Percentiles rank a stretch among this genome's conserved stretches.
These are phyloP conservation scores for Harmothoe impar DNA, from an alignment of 2,888 invertebrate genomes.

Conservation along the genomic window DNA sequence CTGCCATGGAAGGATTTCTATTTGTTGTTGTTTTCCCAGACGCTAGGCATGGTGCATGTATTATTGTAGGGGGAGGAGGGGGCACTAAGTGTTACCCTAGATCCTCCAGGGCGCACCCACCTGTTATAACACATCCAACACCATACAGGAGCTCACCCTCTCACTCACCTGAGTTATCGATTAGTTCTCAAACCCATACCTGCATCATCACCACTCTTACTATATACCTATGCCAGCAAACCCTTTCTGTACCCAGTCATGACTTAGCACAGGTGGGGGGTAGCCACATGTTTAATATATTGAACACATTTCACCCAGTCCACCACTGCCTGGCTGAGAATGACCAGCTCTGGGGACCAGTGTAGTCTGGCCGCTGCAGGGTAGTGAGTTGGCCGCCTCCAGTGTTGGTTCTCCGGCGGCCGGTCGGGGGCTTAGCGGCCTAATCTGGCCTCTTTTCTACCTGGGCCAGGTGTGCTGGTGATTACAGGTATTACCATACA, in stretches of 20 bases:
- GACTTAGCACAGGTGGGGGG: background rate
- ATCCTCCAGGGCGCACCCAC: background rate
- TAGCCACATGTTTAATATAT: background rate
- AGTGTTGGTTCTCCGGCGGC: background rate
- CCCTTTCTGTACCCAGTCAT: background rate
- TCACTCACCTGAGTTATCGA: conserved; percentile 48
- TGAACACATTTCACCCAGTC: background rate
- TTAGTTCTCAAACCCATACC: conserved; percentile 28
- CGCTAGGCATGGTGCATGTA: too few relatives aligned
- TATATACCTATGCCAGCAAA: background rate
- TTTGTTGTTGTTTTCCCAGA: too few relatives aligned
- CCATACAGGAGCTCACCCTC: background rate
- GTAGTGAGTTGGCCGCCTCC: background rate
- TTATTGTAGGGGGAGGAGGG: too few relatives aligned
- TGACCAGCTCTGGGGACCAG: too few relatives aligned
- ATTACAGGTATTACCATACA: conserved; percentile 24
- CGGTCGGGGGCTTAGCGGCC: background rate
- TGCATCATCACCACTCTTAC: background rate
- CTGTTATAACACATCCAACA: background rate
- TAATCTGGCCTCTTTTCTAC: background rate
- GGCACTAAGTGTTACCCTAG: too few relatives aligned
- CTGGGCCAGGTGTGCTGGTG: conserved; percentile 19
- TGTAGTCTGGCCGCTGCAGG: too few relatives aligned
- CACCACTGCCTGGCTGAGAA: too few relatives aligned
- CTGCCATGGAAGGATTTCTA: too few relatives aligned